Evolutionary conservation across 2,888 invertebrate genomes (phyloP).

Genomic region (Yponomeuta malinellus): DNA sequence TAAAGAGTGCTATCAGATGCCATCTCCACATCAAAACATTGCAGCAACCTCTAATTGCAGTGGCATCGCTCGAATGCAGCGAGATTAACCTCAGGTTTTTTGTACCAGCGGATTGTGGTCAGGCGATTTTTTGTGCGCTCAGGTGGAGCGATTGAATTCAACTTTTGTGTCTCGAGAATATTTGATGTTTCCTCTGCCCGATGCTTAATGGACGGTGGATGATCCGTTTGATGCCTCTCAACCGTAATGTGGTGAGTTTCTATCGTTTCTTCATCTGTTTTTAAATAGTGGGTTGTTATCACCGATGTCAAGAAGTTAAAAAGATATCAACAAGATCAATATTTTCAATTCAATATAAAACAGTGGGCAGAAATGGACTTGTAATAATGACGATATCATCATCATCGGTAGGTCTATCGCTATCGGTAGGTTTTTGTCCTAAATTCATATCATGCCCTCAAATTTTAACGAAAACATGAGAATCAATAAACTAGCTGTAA

Average conservation of each 20-base stretch:
- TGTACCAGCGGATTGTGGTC: slow-evolving; percentile 27
- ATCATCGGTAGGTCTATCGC: too few relatives aligned
- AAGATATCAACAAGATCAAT: too few relatives aligned
- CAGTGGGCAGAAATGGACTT: too few relatives aligned
- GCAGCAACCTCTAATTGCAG: slow-evolving; percentile 32
- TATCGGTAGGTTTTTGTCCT: background rate
- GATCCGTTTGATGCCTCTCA: slow-evolving; percentile 7
- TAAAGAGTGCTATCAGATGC: background rate
- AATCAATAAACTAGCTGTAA: background rate
- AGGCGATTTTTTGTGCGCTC: slow-evolving; percentile 36
- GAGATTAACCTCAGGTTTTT: slow-evolving; percentile 23
- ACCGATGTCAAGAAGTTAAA: too few relatives aligned
- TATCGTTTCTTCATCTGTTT: background rate
- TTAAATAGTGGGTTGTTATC: background rate
- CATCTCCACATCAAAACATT: slow-evolving; percentile 1
- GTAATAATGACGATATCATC: too few relatives aligned
- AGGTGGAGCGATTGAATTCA: slow-evolving; percentile 41
- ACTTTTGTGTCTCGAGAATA: slow-evolving; percentile 22
- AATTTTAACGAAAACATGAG: background rate
- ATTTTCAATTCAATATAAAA: too few relatives aligned
- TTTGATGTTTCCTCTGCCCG: slow-evolving; percentile 1
- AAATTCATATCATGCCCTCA: background rate
- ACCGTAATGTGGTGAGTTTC: background rate
- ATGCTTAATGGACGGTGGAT: background rate
- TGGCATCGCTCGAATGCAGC: slow-evolving; percentile 28